Conservation (phyloP, 2,797 vertebrate genomes). For the Tokudaia tokunoshimensis region DNA sequence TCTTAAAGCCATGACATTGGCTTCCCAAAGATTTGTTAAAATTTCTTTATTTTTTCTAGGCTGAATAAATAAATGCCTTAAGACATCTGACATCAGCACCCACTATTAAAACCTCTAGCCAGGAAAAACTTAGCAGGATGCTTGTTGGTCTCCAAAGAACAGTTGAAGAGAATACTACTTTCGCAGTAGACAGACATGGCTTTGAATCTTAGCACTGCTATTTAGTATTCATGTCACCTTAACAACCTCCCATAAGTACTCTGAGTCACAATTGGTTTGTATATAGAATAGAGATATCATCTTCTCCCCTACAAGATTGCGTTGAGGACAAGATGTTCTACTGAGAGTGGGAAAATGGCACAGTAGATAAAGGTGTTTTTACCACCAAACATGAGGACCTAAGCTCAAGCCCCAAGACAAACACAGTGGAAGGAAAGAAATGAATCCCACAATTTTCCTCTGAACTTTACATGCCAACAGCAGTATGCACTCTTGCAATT, state of each 20-base stretch:
- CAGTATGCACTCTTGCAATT: too few relatives aligned
- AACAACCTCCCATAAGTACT: background rate
- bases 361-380: background rate
- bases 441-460: background rate
- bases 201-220: slow-evolving; percentile 31
- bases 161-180: slow-evolving; percentile 49
- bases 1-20: slow-evolving; percentile 56
- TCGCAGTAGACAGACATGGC: slow-evolving; percentile 5
- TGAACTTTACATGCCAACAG: background rate
- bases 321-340: slow-evolving; percentile 42
- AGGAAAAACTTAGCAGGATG: slow-evolving; percentile 46
- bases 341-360: background rate
- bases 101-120: slow-evolving; percentile 38
- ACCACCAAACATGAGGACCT: background rate
- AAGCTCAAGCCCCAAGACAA: background rate
- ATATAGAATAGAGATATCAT: slow-evolving; percentile 45
- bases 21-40: slow-evolving; percentile 62
- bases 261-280: slow-evolving; percentile 31
- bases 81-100: slow-evolving; percentile 22
- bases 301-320: background rate
- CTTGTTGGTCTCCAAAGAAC: slow-evolving; percentile 16
- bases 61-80: slow-evolving; percentile 47
- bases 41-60: slow-evolving; percentile 22
- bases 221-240: slow-evolving; percentile 16
- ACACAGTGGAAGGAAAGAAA: background rate